A percentile compares a stretch with the other conserved stretches of the same genome.
phyloP scores from a whole-genome alignment of 1,140 invertebrate species.

The Lepidotrigona ventralis region DNA sequence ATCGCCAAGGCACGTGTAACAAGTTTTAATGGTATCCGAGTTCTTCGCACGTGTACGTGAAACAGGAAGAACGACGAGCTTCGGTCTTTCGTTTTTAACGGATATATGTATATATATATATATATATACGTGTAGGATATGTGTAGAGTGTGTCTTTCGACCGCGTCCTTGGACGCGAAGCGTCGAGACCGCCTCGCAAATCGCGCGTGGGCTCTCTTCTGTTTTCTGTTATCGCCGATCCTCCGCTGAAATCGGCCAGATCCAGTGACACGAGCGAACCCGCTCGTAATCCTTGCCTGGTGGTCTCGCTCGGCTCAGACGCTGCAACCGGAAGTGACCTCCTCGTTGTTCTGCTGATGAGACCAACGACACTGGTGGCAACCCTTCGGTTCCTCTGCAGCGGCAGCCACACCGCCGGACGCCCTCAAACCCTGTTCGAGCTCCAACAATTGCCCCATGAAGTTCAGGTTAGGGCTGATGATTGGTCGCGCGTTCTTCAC shows the following conservation, averaged over 20 bases:
- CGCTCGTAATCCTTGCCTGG: neutral
- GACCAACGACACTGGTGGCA: slow-evolving; percentile 81
- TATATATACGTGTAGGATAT: slow-evolving; percentile 50
- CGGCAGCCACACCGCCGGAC: slow-evolving; percentile 67
- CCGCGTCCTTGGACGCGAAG: slow-evolving; percentile 10
- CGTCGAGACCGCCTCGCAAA: neutral
- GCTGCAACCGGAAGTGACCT: slow-evolving; percentile 81
- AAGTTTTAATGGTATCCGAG: slow-evolving; percentile 28
- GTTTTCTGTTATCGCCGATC: too few species aligned
- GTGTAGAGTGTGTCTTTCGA: slow-evolving; percentile 40
- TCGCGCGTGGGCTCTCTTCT: slow-evolving; percentile 1
- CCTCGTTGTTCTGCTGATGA: slow-evolving; percentile 76
- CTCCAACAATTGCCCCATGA: slow-evolving; percentile 96
- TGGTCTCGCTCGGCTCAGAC: slow-evolving; percentile 67
- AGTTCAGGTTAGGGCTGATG: slow-evolving; percentile 98
- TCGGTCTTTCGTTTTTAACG: slow-evolving; percentile 24
- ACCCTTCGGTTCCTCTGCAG: slow-evolving; percentile 72
- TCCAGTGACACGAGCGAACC: neutral
- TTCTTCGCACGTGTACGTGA: slow-evolving; percentile 29
- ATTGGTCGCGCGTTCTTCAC: slow-evolving; percentile 93
- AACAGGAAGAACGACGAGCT: slow-evolving; percentile 39
- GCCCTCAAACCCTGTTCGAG: slow-evolving; percentile 87
- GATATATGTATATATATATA: neutral
- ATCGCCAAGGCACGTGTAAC: slow-evolving; percentile 52
- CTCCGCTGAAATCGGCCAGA: too few species aligned